phyloP scores from a whole-genome alignment of 2,113 vertebrate species.

The Caracal caracal region DNA sequence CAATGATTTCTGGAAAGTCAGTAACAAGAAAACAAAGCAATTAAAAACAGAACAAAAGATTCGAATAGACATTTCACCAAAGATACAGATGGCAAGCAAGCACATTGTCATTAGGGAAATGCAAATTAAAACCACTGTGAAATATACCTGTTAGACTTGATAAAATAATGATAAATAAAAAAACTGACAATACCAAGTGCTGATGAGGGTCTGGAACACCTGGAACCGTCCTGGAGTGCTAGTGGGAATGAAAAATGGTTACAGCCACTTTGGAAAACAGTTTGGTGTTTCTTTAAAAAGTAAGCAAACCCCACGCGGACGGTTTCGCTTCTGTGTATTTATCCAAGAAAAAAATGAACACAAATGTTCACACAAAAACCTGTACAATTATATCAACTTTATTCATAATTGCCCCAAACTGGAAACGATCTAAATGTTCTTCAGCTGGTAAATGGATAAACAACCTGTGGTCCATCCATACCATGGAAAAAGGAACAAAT shows the following conservation, averaged over 20 bases:
- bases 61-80: neutral
- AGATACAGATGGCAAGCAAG: neutral
- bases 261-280: neutral
- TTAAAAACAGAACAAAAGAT: neutral
- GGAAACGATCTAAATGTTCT: slow-evolving; percentile 40
- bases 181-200: neutral
- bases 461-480: neutral
- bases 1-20: neutral
- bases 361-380: slow-evolving; percentile 29
- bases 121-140: neutral
- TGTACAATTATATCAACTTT: slow-evolving; percentile 13
- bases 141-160: neutral
- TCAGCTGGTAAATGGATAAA: neutral
- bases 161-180: neutral
- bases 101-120: neutral
- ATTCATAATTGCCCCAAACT: slow-evolving; percentile 44
- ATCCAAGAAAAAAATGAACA: slow-evolving; percentile 54
- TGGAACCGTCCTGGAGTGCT: neutral
- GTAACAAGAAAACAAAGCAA: neutral
- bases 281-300: slow-evolving; percentile 34
- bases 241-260: neutral
- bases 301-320: neutral
- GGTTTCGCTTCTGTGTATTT: slow-evolving; percentile 44
- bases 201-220: neutral
- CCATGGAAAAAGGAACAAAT: neutral